phyloP scores from a whole-genome alignment of 2,113 vertebrate species.

The Sterrhoptilus dennistouni region DNA sequence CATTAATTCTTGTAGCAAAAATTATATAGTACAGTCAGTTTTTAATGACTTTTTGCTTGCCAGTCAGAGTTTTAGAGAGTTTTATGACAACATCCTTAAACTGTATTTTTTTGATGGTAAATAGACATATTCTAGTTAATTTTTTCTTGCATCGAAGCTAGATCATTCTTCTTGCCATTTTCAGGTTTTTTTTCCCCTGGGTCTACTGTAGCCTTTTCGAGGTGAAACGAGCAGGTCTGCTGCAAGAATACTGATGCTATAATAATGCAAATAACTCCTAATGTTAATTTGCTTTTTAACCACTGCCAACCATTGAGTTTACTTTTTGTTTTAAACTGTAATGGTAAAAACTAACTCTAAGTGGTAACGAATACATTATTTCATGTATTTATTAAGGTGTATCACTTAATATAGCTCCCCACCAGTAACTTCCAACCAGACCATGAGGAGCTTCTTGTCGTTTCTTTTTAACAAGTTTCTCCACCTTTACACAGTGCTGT shows the following conservation, averaged over 20 bases:
- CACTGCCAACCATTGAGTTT: background rate
- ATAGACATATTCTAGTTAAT: background rate
- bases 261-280: background rate
- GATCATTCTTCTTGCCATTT: background rate
- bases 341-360: background rate
- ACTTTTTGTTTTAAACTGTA: background rate
- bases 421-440: background rate
- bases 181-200: background rate
- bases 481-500: background rate
- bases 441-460: background rate
- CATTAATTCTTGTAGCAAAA: background rate
- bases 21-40: background rate
- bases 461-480: background rate
- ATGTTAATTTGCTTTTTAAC: background rate
- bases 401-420: background rate
- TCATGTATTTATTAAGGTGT: background rate
- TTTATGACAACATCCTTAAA: background rate
- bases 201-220: background rate
- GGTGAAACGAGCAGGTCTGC: background rate
- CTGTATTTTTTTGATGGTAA: background rate
- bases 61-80: background rate
- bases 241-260: background rate
- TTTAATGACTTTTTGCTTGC: background rate
- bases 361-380: background rate
- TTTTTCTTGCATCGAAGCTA: background rate